phyloP scores from a whole-genome alignment of 2,797 vertebrate genomes.

The Ataeniobius toweri region DNA sequence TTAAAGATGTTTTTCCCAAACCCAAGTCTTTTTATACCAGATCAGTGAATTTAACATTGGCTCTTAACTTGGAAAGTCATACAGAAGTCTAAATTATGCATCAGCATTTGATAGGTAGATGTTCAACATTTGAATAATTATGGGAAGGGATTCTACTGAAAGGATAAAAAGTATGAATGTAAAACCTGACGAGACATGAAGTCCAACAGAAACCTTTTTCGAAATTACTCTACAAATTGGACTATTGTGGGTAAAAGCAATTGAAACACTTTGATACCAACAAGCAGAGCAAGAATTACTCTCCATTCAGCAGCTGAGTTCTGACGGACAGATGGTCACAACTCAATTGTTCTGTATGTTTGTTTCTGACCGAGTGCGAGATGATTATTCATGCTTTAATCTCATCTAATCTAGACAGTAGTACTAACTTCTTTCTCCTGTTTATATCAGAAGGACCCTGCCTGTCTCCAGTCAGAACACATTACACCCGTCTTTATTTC shows the following conservation, averaged over 20 bases:
- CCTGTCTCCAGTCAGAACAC: not conserved
- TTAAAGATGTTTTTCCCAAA: too few species aligned
- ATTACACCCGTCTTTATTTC: not conserved
- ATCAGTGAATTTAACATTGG: not conserved
- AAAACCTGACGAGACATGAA: not conserved
- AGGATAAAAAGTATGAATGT: not conserved
- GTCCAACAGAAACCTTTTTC: not conserved
- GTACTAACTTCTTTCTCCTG: not conserved
- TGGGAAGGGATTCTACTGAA: not conserved
- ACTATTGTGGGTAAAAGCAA: not conserved
- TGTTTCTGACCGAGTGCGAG: not conserved
- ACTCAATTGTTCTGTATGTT: not conserved
- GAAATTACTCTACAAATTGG: not conserved
- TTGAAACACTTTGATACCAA: not conserved
- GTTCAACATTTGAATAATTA: not conserved
- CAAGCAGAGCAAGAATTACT: not conserved
- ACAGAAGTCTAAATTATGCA: not conserved
- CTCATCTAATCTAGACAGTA: not conserved
- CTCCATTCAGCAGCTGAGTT: not conserved
- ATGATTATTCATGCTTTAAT: conserved; percentile 3
- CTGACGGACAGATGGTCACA: conserved; percentile 3
- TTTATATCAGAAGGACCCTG: not conserved
- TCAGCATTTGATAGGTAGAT: not conserved
- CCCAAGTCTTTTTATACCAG: not conserved
- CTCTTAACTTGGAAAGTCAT: not conserved